phyloP scores from a whole-genome alignment of 2,113 vertebrate genomes.

The Myrmecophaga tridactyla region DNA sequence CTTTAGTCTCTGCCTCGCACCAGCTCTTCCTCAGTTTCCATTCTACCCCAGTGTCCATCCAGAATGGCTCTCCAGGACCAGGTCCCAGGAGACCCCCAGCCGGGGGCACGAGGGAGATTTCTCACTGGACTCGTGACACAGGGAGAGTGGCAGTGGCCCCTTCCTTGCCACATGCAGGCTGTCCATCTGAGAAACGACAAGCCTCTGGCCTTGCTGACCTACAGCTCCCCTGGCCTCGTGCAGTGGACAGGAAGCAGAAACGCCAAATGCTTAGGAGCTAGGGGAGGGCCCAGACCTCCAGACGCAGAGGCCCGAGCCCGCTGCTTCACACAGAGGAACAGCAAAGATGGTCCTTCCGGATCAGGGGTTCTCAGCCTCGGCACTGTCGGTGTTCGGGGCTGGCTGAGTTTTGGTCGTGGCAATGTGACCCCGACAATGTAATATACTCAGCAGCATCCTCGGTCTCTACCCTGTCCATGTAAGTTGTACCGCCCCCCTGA shows the following conservation, averaged over 20 bases:
- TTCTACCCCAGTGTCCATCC: not conserved
- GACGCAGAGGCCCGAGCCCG: not conserved
- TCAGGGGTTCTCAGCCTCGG: accelerated
- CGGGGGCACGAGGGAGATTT: not conserved
- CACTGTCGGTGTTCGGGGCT: accelerated
- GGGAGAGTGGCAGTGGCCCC: accelerated
- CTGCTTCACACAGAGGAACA: accelerated
- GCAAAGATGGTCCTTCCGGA: not conserved
- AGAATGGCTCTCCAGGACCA: not conserved
- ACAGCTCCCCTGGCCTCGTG: not conserved
- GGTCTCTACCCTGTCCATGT: not conserved
- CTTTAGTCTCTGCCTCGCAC: accelerated
- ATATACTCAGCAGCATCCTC: too few species aligned
- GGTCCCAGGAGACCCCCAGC: not conserved
- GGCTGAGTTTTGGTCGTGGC: too few species aligned
- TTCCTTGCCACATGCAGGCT: not conserved
- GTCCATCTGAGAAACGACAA: accelerated
- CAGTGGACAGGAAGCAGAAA: not conserved
- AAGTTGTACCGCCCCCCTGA: accelerated
- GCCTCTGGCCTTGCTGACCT: not conserved
- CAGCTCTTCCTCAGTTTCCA: too few species aligned
- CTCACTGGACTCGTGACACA: not conserved
- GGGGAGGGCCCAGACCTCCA: not conserved
- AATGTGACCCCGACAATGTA: too few species aligned
- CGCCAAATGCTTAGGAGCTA: not conserved